These are phyloP conservation scores for Zootermopsis nevadensis DNA, from an alignment of 2,888 invertebrate species.

Conservation along the genomic window DNA sequence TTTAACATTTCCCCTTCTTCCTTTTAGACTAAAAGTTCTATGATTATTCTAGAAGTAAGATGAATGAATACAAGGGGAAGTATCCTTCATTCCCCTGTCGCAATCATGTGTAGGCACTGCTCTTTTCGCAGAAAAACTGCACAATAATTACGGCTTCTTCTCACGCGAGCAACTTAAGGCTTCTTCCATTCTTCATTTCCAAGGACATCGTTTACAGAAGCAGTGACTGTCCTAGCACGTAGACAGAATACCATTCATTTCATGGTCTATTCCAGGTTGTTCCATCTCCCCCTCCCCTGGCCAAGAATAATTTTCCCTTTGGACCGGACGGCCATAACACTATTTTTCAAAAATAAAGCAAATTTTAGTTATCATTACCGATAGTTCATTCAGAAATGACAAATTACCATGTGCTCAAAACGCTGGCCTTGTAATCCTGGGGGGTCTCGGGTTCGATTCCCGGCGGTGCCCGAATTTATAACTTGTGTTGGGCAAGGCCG, in stretches of 20 bases:
- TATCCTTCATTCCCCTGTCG: background rate
- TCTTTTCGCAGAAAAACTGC: background rate
- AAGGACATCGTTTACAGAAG: background rate
- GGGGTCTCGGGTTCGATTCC: no score
- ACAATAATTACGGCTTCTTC: constrained; percentile 15
- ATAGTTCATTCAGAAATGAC: no score
- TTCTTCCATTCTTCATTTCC: constrained; percentile 10
- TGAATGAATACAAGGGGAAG: background rate
- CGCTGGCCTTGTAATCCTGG: no score
- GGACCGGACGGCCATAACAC: no score
- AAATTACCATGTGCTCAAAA: no score
- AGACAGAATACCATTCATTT: background rate
- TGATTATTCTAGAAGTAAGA: background rate
- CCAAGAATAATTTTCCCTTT: no score
- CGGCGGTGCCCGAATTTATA: no score
- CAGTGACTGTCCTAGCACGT: background rate
- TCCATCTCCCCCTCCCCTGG: no score
- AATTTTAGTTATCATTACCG: no score
- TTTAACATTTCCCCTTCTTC: background rate
- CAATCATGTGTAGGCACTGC: background rate
- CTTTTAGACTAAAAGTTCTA: constrained; percentile 2
- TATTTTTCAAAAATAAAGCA: no score
- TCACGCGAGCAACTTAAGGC: background rate
- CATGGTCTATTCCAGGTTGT: no score
- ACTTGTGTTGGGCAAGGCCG: no score